These are phyloP conservation scores for Cosmorhoe ocellata DNA, from an alignment of 2,888 invertebrate genomes.

Conservation along the genomic window DNA sequence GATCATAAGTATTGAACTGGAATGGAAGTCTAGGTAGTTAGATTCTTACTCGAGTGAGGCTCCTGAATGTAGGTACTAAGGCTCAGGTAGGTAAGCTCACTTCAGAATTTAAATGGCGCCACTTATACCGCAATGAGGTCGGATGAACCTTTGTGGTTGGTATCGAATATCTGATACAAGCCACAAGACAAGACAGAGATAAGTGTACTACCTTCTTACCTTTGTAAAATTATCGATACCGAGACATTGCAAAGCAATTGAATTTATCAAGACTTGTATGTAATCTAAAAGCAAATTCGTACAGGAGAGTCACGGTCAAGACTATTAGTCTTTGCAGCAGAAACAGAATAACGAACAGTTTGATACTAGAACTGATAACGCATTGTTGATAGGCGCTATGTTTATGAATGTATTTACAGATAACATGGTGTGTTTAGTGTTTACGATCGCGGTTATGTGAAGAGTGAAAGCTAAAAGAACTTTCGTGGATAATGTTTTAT, in stretches of 20 bases:
- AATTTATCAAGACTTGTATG: not conserved
- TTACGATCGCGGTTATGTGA: slow-evolving; percentile 48
- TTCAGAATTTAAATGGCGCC: slow-evolving; percentile 38
- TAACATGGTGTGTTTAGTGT: slow-evolving; percentile 53
- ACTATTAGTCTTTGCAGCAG: slow-evolving; percentile 35
- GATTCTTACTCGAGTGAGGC: no score
- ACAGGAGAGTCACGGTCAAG: slow-evolving; percentile 38
- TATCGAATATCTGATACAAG: slow-evolving; percentile 57
- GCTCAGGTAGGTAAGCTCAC: not conserved
- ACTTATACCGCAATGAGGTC: slow-evolving; percentile 61
- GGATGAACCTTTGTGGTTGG: slow-evolving; percentile 57
- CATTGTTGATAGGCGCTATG: slow-evolving; percentile 46
- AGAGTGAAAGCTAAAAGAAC: slow-evolving; percentile 26
- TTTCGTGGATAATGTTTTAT: not conserved
- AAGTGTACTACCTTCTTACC: no score
- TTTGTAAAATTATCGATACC: no score
- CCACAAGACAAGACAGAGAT: slow-evolving; percentile 36
- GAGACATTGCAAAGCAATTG: no score
- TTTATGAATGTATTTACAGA: slow-evolving; percentile 56
- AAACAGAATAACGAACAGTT: slow-evolving; percentile 24
- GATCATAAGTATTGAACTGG: no score
- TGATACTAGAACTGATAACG: slow-evolving; percentile 38
- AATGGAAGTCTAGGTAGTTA: no score
- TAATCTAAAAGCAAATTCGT: not conserved
- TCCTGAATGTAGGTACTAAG: no score